These are phyloP conservation scores for Dicrostonyx torquatus DNA, from an alignment of 2,797 vertebrate genomes.

Conservation along the genomic window DNA sequence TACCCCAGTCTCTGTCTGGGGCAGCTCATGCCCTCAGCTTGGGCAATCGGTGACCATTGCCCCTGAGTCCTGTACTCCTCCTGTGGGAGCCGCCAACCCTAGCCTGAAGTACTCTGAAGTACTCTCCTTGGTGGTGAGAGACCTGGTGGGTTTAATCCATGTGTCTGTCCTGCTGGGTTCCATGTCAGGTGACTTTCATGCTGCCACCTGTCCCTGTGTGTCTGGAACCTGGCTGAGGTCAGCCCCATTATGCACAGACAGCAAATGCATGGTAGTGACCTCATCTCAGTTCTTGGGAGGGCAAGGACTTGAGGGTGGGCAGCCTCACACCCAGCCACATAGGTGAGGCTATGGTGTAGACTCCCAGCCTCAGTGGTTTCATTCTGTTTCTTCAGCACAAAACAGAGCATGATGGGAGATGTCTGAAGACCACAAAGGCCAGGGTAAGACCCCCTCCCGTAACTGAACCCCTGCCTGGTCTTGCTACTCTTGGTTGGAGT, in stretches of 20 bases:
- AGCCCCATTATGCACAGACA: background rate
- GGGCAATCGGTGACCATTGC: background rate
- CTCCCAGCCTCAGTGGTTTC: background rate
- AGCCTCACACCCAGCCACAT: too few relatives aligned
- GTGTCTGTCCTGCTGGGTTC: background rate
- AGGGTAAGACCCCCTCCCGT: rapidly evolving
- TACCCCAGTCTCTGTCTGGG: background rate
- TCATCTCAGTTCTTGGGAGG: background rate
- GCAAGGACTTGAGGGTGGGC: background rate
- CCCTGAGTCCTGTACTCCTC: background rate
- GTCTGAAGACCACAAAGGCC: background rate
- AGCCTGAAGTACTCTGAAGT: background rate
- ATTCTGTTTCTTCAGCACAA: background rate
- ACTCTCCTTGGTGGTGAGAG: background rate
- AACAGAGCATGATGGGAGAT: background rate
- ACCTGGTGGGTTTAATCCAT: background rate
- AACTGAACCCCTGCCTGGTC: background rate
- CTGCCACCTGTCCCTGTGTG: background rate
- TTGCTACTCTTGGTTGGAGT: background rate
- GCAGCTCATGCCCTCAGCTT: background rate
- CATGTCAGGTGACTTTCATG: background rate
- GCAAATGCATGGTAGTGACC: background rate
- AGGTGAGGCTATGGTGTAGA: background rate
- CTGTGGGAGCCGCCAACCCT: too few relatives aligned
- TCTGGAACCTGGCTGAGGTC: background rate